Evolutionary conservation across 2,797 vertebrate species (phyloP).

Genomic region (Parotocinclus haroldoi): DNA sequence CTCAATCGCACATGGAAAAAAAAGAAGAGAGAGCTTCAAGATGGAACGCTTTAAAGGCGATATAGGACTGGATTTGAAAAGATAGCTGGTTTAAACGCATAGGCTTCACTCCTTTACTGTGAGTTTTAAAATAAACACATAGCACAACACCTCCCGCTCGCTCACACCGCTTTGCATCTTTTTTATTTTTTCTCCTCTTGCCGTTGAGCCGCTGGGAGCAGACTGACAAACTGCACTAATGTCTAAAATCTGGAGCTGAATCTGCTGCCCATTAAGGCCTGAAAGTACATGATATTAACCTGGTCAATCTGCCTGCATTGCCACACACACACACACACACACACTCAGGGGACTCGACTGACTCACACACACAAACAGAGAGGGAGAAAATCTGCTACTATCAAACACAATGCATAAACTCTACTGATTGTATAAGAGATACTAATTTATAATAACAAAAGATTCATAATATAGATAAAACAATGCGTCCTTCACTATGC

Average conservation of each 20-base stretch:
- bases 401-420: not conserved
- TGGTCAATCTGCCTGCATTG: slow-evolving; percentile 45
- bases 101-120: slow-evolving; percentile 36
- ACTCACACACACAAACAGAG: slow-evolving; percentile 9
- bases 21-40: not conserved
- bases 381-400: slow-evolving; percentile 2
- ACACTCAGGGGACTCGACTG: slow-evolving; percentile 19
- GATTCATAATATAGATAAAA: too few species aligned
- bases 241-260: slow-evolving; percentile 42
- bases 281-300: slow-evolving; percentile 51
- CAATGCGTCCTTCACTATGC: too few species aligned
- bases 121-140: slow-evolving; percentile 32
- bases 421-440: not conserved
- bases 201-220: slow-evolving; percentile 39
- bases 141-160: slow-evolving; percentile 12
- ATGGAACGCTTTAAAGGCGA: slow-evolving; percentile 42
- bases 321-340: slow-evolving; percentile 32
- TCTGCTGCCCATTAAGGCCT: slow-evolving; percentile 44
- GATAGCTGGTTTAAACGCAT: slow-evolving; percentile 41
- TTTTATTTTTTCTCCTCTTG: slow-evolving; percentile 19
- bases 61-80: slow-evolving; percentile 37
- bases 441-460: too few species aligned
- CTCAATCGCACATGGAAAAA: slow-evolving; percentile 34
- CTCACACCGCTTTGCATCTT: slow-evolving; percentile 33
- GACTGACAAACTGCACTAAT: slow-evolving; percentile 37